Evolutionary conservation across 2,797 vertebrate genomes (phyloP).

Genomic region (Simalia tracyae): DNA sequence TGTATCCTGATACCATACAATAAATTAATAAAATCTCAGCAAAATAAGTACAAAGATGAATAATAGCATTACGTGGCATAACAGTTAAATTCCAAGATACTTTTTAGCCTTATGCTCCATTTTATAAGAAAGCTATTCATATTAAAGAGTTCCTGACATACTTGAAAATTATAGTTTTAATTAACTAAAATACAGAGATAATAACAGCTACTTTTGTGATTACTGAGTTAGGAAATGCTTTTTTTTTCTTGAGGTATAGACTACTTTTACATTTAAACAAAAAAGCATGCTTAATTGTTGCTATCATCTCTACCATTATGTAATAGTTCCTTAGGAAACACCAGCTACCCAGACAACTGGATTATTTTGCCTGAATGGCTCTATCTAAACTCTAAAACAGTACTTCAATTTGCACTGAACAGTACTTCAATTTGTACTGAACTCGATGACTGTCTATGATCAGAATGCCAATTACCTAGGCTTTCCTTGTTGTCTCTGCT

Average conservation of each 20-base stretch:
- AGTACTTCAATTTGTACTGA: not conserved
- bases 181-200: constrained; percentile 63
- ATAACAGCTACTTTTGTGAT: constrained; percentile 68
- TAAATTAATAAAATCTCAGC: not conserved
- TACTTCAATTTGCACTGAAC: constrained; percentile 62
- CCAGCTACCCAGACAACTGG: constrained; percentile 80
- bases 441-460: constrained; percentile 71
- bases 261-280: constrained; percentile 52
- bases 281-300: constrained; percentile 76
- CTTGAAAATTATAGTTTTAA: constrained; percentile 56
- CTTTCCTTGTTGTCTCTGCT: constrained; percentile 64
- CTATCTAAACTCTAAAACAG: constrained; percentile 79
- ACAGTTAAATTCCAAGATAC: constrained; percentile 64
- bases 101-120: constrained; percentile 33
- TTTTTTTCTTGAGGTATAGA: constrained; percentile 73
- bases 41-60: not conserved
- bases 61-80: constrained; percentile 49
- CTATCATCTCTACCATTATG: constrained; percentile 77
- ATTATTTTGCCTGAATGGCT: constrained; percentile 77
- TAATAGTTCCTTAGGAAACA: constrained; percentile 78
- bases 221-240: constrained; percentile 74
- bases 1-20: constrained; percentile 21
- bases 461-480: constrained; percentile 79
- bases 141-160: constrained; percentile 46
- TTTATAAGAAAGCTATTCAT: constrained; percentile 56